These are phyloP conservation scores for Monopis laevigella DNA, from an alignment of 2,888 invertebrate genomes.

Conservation along the genomic window DNA sequence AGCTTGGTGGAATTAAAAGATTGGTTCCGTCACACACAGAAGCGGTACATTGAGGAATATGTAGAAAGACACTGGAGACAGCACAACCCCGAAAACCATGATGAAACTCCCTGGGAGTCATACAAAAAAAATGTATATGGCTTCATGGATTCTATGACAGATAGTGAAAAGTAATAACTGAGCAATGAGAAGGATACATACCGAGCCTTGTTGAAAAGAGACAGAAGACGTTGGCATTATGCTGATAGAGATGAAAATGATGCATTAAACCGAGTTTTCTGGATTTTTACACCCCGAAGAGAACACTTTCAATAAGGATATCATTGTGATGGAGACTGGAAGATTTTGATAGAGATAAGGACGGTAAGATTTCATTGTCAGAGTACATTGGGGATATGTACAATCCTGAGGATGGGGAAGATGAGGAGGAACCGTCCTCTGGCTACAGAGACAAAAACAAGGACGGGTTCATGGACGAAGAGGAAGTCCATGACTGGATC, in stretches of 20 bases:
- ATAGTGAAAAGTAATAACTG: slow-evolving; percentile 71
- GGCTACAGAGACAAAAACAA: slow-evolving; percentile 78
- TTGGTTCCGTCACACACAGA: slow-evolving; percentile 96
- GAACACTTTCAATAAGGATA: slow-evolving; percentile 86
- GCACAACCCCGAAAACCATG: slow-evolving; percentile 82
- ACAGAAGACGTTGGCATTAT: slow-evolving; percentile 85
- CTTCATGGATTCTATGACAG: slow-evolving; percentile 82
- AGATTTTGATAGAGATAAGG: slow-evolving; percentile 96
- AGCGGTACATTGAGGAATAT: slow-evolving; percentile 90
- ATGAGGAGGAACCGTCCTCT: slow-evolving; percentile 86
- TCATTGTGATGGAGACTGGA: slow-evolving; percentile 95
- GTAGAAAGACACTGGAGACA: slow-evolving; percentile 93
- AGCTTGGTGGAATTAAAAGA: slow-evolving; percentile 90
- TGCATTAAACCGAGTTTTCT: slow-evolving; percentile 85
- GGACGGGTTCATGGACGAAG: slow-evolving; percentile 88
- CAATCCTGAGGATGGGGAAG: slow-evolving; percentile 72
- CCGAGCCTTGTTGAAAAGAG: slow-evolving; percentile 82
- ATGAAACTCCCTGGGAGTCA: slow-evolving; percentile 80
- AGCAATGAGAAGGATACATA: slow-evolving; percentile 82
- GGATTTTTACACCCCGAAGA: slow-evolving; percentile 98
- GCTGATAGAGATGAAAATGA: slow-evolving; percentile 86
- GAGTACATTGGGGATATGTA: slow-evolving; percentile 99
- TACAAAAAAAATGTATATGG: slow-evolving; percentile 88
- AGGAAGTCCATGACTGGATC: slow-evolving; percentile 94
- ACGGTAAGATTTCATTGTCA: slow-evolving; percentile 89